These are phyloP conservation scores for Drosophila paramelanica DNA, from an alignment of 2,888 invertebrate species.

Conservation along the genomic window DNA sequence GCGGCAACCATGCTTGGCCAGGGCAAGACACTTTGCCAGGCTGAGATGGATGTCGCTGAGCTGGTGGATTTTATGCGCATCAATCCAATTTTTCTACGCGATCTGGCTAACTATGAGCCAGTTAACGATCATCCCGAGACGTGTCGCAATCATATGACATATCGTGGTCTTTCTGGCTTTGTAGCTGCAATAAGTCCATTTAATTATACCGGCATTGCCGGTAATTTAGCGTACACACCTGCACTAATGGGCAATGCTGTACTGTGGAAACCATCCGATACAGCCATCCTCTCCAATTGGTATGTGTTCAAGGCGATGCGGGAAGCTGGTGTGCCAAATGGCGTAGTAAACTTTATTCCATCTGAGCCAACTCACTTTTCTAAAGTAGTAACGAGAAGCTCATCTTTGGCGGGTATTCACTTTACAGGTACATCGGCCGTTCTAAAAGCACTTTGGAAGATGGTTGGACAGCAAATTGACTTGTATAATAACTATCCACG, in stretches of 20 bases:
- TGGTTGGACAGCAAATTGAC: conserved; percentile 93
- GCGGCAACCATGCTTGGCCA: conserved; percentile 99
- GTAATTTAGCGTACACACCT: conserved; percentile 95
- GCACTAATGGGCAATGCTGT: conserved; percentile 96
- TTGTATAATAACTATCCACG: conserved; percentile 95
- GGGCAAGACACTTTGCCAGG: conserved; percentile 96
- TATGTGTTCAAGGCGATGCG: conserved; percentile 94
- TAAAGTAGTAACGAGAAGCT: conserved; percentile 91
- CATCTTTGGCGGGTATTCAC: conserved; percentile 95
- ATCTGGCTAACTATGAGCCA: conserved; percentile 94
- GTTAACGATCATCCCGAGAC: conserved; percentile 90
- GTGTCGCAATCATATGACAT: conserved; percentile 92
- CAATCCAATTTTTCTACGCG: conserved; percentile 92
- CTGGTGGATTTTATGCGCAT: conserved; percentile 96
- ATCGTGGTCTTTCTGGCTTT: conserved; percentile 97
- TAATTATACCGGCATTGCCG: conserved; percentile 99
- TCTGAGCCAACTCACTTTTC: conserved; percentile 97
- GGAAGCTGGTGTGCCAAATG: conserved; percentile 97
- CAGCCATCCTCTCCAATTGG: conserved; percentile 97
- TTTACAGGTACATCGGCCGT: conserved; percentile 99
- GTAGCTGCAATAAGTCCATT: conserved; percentile 98
- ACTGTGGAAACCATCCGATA: conserved; percentile 99
- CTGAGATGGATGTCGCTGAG: conserved; percentile 97
- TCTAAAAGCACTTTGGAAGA: conserved; percentile 95
- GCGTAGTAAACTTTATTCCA: conserved; percentile 98